Conservation (phyloP, 2,888 invertebrate genomes). For the Carcina quercana region DNA sequence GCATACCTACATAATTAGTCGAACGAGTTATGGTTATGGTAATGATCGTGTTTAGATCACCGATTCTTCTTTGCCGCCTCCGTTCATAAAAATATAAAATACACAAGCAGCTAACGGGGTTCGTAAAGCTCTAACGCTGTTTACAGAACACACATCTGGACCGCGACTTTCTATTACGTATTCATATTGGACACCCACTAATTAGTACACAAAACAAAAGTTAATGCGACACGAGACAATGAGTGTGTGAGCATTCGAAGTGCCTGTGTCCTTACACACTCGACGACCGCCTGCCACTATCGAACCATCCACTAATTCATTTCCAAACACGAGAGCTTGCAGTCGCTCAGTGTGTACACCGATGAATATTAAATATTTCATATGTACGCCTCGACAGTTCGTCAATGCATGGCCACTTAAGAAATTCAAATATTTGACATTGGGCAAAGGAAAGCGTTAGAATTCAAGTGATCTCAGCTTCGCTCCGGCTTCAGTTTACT, state of each 20-base stretch:
- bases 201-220: constrained; percentile 65
- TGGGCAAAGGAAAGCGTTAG: constrained; percentile 73
- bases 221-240: constrained; percentile 60
- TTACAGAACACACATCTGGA: constrained; percentile 67
- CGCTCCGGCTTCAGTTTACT: constrained; percentile 62
- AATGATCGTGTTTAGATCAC: constrained; percentile 41
- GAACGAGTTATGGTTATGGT: constrained; percentile 37
- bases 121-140: constrained; percentile 54
- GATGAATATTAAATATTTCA: constrained; percentile 66
- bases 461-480: constrained; percentile 71
- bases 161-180: constrained; percentile 68
- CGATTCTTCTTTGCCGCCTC: constrained; percentile 46
- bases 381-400: constrained; percentile 56
- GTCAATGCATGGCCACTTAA: constrained; percentile 71
- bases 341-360: constrained; percentile 39
- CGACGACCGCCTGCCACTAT: constrained; percentile 19
- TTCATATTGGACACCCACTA: constrained; percentile 70
- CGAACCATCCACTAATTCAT: constrained; percentile 33
- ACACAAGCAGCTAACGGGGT: constrained; percentile 54
- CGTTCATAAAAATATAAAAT: constrained; percentile 53
- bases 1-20: constrained; percentile 19
- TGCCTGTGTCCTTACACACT: constrained; percentile 47
- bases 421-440: constrained; percentile 70
- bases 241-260: constrained; percentile 43
- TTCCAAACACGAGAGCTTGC: constrained; percentile 35